A percentile compares a stretch with the other conserved stretches of the same genome.
Evolutionary conservation across 2,888 invertebrate species (phyloP).

Genomic region (Caenorhabditis zanzibari): DNA sequence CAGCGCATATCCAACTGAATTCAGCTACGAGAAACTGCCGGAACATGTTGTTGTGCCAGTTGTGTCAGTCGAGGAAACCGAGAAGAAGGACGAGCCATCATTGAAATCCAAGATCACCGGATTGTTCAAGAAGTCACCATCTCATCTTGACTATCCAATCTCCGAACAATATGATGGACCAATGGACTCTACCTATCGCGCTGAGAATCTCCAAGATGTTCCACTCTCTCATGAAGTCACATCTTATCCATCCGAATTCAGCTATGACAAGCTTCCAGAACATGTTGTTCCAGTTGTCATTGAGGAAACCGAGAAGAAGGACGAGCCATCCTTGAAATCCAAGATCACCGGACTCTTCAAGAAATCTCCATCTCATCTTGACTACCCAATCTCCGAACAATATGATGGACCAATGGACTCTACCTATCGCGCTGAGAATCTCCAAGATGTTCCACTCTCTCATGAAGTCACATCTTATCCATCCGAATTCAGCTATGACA

Average conservation of each 20-base stretch:
- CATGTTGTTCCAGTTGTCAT: constrained; percentile 21
- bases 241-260: constrained; percentile 43
- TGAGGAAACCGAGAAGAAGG: constrained; percentile 36
- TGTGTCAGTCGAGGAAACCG: constrained; percentile 26
- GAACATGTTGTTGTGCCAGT: constrained; percentile 29
- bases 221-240: constrained; percentile 53
- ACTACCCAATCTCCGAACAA: constrained; percentile 67
- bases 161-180: constrained; percentile 67
- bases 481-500: constrained; percentile 48
- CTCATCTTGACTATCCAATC: constrained; percentile 71
- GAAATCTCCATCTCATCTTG: constrained; percentile 65
- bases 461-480: constrained; percentile 69
- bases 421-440: constrained; percentile 35
- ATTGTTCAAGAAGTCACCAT: constrained; percentile 63
- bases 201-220: constrained; percentile 65
- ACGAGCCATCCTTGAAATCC: constrained; percentile 44
- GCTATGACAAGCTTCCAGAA: constrained; percentile 42
- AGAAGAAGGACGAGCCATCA: constrained; percentile 50
- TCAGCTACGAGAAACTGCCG: constrained; percentile 51
- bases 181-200: constrained; percentile 25
- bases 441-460: constrained; percentile 42
- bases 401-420: constrained; percentile 48
- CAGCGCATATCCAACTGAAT: constrained; percentile 16
- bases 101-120: constrained; percentile 55
- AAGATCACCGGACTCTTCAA: constrained; percentile 65